Evolutionary conservation across 1,140 invertebrate genomes (phyloP).

Genomic region (Conus ventricosus): DNA sequence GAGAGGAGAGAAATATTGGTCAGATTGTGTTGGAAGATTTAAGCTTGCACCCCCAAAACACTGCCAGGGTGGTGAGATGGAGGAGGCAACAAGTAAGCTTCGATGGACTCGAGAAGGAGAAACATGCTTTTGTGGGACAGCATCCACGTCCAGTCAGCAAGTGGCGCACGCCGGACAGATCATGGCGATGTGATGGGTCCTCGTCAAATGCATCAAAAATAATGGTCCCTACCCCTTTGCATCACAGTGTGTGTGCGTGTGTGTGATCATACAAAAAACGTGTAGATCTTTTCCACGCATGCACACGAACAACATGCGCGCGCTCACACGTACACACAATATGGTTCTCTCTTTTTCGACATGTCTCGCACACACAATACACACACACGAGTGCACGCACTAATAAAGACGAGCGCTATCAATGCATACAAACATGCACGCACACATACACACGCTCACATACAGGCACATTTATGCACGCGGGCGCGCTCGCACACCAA

Average conservation of each 20-base stretch:
- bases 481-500: too few relatives aligned
- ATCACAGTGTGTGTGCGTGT: background rate
- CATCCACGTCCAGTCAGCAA: background rate
- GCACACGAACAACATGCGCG: background rate
- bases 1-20: too few relatives aligned
- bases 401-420: background rate
- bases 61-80: background rate
- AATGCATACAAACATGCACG: background rate
- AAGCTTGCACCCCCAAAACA: background rate
- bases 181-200: background rate
- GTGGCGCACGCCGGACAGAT: background rate
- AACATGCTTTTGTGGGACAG: background rate
- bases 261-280: background rate
- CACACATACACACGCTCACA: background rate
- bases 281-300: conserved; percentile 3
- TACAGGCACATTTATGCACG: background rate
- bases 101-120: background rate
- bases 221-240: background rate
- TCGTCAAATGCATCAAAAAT: background rate
- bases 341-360: background rate
- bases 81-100: background rate
- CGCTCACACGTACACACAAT: background rate
- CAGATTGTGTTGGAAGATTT: too few relatives aligned
- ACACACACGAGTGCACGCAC: background rate
- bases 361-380: background rate